phyloP scores from a whole-genome alignment of 2,113 vertebrate genomes.

The mouse (Mus musculus) region DNA sequence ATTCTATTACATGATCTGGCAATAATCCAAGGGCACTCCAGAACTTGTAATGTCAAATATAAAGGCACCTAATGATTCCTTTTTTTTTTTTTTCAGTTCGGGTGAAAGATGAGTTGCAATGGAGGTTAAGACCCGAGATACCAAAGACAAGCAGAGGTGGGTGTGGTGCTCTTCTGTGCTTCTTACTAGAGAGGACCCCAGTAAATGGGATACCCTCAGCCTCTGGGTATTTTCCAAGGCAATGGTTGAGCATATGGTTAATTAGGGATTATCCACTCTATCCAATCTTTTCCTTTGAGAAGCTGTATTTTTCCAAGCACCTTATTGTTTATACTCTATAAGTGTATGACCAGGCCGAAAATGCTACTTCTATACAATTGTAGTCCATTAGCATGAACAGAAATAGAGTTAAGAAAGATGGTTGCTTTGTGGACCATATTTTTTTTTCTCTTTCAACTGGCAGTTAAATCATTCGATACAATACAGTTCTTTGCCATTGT shows the following conservation, averaged over 20 bases:
- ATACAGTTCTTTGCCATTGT: conserved; percentile 24
- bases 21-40: conserved; percentile 63
- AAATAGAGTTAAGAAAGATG: conserved; percentile 78
- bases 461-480: conserved; percentile 66
- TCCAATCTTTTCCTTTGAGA: conserved; percentile 56
- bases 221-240: not conserved
- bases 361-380: conserved; percentile 73
- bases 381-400: conserved; percentile 67
- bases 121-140: conserved; percentile 49
- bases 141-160: not conserved
- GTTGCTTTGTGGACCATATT: conserved; percentile 75
- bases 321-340: conserved; percentile 61
- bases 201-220: conserved; percentile 41
- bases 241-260: not conserved
- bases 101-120: conserved; percentile 77
- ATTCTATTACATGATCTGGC: conserved; percentile 31
- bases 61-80: conserved; percentile 70
- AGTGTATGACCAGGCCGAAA: conserved; percentile 60
- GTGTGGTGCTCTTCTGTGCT: not conserved
- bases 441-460: not conserved
- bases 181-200: not conserved
- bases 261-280: conserved; percentile 63
- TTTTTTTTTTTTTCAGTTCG: conserved; percentile 68
- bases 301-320: conserved; percentile 70
- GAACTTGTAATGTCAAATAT: conserved; percentile 70